Evolutionary conservation across 2,888 invertebrate genomes (phyloP), one percentile per base, ranked within the genome.

Genomic region (Cactoblastis cactorum): DNA sequence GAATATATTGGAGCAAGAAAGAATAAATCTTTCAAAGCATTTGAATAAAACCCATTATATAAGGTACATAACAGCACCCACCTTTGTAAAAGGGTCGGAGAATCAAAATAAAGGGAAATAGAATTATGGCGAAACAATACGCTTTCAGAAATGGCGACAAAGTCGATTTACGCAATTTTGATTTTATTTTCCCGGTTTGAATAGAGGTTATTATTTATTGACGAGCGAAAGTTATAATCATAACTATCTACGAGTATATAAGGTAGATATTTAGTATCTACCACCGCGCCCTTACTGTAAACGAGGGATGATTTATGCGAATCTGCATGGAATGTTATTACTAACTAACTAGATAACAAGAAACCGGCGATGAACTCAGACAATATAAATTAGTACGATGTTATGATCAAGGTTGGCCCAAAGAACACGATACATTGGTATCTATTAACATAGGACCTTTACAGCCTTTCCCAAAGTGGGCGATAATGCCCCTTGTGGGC

Each of bases 41-140:
- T 39, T 18, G 17, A 49, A 37, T 47, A 35, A 39, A 19, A 39
- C 39, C 38, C 33, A 39, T 39, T 49, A 49, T 49, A 49, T 39
- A 18, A 39, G 28, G 32, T 17, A 35, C 46, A 47, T 35, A 47
- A 47, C 43, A 37, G 22, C 34, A 19, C 12, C 34, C 1, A 18
- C 33, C 22, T 22, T 47, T 35, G 43, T 15, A 43, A 28, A 43
- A 43, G 43, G 43, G 12, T 35, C 32, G 12, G 12, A 18, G 18
- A 35, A 17, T 49, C 39, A 39, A 28, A 49, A 48, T 14, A 46
- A n/a, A 15, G 37, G 48, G 37, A 38, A 49, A 32, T 39, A 28
- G 17, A 39, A 49, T 49, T 39, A 19, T 49, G 39, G 18, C 12
- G 14, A 49, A 39, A 49, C 49, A 49, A 49, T 39, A 39, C 17